A percentile compares a stretch with the other conserved stretches of the same genome.
phyloP scores from a whole-genome alignment of 2,888 invertebrate species.

The Cantharis rustica region DNA sequence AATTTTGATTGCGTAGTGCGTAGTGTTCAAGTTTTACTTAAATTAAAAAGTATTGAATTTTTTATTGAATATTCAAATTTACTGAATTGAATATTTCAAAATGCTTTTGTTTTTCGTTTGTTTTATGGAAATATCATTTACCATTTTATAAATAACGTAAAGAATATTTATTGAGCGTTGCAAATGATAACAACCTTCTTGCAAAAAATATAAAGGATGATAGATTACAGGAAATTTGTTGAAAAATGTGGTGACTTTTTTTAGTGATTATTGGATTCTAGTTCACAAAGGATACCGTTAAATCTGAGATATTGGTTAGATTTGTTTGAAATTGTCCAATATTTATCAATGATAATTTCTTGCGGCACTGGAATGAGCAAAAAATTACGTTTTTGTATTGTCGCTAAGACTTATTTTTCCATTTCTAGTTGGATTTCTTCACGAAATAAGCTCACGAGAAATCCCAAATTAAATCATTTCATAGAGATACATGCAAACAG shows the following conservation, averaged over 20 bases:
- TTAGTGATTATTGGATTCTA: slow-evolving; percentile 54
- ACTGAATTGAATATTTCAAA: background rate
- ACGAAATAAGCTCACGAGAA: background rate
- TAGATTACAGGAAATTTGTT: slow-evolving; percentile 47
- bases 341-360: slow-evolving; percentile 52
- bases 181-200: slow-evolving; percentile 24
- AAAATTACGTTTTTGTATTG: background rate
- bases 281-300: slow-evolving; percentile 64
- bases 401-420: background rate
- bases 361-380: slow-evolving; percentile 39
- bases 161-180: background rate
- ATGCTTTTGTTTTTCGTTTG: background rate
- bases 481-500: background rate
- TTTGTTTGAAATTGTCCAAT: slow-evolving; percentile 49
- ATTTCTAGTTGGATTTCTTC: background rate
- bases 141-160: background rate
- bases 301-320: slow-evolving; percentile 52
- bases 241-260: slow-evolving; percentile 52
- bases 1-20: slow-evolving; percentile 9
- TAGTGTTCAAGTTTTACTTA: background rate
- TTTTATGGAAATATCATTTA: background rate
- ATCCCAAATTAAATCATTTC: background rate
- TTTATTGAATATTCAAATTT: background rate
- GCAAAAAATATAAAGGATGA: slow-evolving; percentile 47
- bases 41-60: background rate